These are phyloP conservation scores for Drosophila orosa DNA, from an alignment of 1,140 invertebrate species.

Conservation along the genomic window DNA sequence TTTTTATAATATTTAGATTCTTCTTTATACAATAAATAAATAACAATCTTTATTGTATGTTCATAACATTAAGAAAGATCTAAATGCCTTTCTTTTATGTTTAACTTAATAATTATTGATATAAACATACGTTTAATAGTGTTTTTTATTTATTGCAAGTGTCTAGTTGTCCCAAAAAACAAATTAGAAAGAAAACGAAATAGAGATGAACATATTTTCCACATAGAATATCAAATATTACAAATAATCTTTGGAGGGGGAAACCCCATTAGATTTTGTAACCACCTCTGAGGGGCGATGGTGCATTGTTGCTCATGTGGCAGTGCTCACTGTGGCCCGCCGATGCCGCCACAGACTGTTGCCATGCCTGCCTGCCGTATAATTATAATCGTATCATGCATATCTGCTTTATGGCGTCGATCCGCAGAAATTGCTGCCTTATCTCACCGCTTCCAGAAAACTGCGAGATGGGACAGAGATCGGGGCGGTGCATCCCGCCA, in stretches of 20 bases:
- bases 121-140: too few species aligned
- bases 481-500: slow-evolving; percentile 42
- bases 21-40: too few species aligned
- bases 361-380: slow-evolving; percentile 46
- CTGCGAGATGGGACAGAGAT: neutral
- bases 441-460: slow-evolving; percentile 44
- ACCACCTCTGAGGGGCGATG: neutral
- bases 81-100: too few species aligned
- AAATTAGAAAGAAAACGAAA: too few species aligned
- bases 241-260: neutral
- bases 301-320: neutral
- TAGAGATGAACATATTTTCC: too few species aligned
- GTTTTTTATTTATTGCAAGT: too few species aligned
- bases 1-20: too few species aligned
- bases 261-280: neutral
- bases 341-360: slow-evolving; percentile 10
- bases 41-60: too few species aligned
- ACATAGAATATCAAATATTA: too few species aligned
- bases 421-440: slow-evolving; percentile 48
- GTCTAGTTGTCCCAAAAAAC: too few species aligned
- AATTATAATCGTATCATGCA: slow-evolving; percentile 62
- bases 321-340: slow-evolving; percentile 6
- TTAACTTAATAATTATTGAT: too few species aligned
- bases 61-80: too few species aligned
- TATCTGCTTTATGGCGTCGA: slow-evolving; percentile 47